phyloP scores from a whole-genome alignment of 2,113 vertebrate genomes.

The Ramphastos sulfuratus region DNA sequence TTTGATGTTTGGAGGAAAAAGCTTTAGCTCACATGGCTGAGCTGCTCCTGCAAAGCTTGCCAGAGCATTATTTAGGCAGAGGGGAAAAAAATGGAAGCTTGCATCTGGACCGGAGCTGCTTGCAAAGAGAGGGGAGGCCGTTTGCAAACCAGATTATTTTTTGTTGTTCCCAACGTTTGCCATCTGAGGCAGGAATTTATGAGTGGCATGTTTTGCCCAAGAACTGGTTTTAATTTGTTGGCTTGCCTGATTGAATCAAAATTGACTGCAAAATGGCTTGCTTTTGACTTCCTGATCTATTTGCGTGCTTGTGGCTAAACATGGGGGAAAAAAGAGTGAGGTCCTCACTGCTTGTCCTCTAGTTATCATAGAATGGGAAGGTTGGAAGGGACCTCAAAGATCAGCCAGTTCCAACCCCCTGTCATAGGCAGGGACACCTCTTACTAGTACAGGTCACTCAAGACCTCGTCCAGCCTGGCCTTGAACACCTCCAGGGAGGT shows the following conservation, averaged over 20 bases:
- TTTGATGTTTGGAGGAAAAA: slow-evolving; percentile 52
- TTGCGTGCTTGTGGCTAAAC: not conserved
- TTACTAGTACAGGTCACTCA: too few species aligned
- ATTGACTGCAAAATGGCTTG: not conserved
- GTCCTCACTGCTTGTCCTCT: not conserved
- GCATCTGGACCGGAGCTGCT: not conserved
- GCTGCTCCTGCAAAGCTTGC: not conserved
- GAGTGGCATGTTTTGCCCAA: not conserved
- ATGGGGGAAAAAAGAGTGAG: not conserved
- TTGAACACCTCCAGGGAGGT: too few species aligned
- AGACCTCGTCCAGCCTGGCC: too few species aligned
- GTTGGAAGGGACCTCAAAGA: too few species aligned
- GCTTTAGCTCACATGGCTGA: slow-evolving; percentile 22
- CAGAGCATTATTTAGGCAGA: not conserved
- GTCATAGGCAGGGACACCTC: too few species aligned
- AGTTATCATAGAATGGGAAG: not conserved
- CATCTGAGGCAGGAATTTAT: not conserved
- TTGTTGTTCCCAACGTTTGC: not conserved
- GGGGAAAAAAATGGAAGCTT: not conserved
- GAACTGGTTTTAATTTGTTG: not conserved
- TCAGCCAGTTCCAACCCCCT: too few species aligned
- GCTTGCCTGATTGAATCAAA: not conserved
- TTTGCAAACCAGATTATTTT: not conserved
- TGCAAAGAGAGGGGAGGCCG: not conserved
- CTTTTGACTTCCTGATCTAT: not conserved